Evolutionary conservation across 2,888 invertebrate genomes (phyloP).

Genomic region (Meteorus colon): DNA sequence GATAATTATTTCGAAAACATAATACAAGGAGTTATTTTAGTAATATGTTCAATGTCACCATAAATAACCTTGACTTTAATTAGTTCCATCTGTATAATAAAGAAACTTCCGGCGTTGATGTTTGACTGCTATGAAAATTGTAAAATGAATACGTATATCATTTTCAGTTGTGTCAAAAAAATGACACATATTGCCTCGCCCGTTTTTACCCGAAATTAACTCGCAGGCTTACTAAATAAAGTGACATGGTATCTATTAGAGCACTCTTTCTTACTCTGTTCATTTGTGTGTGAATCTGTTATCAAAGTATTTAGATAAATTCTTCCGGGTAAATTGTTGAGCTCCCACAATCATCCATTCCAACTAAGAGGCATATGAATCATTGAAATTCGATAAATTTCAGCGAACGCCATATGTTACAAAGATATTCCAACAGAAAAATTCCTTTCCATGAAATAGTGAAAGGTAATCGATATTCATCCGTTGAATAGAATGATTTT

Average conservation of each 20-base stretch:
- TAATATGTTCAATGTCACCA: not conserved
- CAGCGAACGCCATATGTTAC: too few species aligned
- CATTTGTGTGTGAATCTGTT: too few species aligned
- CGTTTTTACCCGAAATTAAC: too few species aligned
- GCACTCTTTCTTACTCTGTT: not conserved
- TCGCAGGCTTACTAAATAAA: not conserved
- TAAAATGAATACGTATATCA: not conserved
- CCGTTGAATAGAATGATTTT: not conserved
- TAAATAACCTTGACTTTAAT: not conserved
- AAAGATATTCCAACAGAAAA: not conserved
- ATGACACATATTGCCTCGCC: too few species aligned
- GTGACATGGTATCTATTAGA: not conserved
- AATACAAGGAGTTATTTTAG: not conserved
- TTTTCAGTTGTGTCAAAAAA: not conserved
- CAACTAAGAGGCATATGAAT: too few species aligned
- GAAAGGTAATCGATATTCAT: not conserved
- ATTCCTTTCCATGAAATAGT: not conserved
- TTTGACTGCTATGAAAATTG: too few species aligned
- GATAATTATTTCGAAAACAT: not conserved
- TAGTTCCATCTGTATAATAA: too few species aligned
- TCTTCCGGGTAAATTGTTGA: too few species aligned
- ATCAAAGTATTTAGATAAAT: too few species aligned
- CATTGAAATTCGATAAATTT: too few species aligned
- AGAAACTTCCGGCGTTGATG: too few species aligned
- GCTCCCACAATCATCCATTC: too few species aligned